Conservation (phyloP, 1,140 invertebrate species). For the Nylanderia fulva region DNA sequence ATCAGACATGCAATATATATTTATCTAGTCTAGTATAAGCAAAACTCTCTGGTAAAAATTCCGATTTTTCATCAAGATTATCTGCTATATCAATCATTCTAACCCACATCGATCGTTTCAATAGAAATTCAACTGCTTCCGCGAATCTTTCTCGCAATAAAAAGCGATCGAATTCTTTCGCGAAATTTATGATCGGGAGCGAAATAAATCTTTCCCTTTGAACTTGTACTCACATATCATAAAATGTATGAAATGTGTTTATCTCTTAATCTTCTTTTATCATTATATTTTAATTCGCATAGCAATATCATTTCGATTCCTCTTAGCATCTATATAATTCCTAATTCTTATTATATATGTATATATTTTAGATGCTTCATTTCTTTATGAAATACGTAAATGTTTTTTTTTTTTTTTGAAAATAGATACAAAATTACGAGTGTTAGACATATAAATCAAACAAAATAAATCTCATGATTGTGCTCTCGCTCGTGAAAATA, state of each 20-base stretch:
- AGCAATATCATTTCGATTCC: neutral
- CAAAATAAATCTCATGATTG: neutral
- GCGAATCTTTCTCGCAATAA: slow-evolving; percentile 13
- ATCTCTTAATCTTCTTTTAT: neutral
- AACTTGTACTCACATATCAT: slow-evolving; percentile 16
- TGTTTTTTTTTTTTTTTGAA: neutral
- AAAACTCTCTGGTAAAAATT: neutral
- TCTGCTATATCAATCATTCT: slow-evolving; percentile 27
- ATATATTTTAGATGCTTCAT: neutral
- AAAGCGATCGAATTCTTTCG: slow-evolving; percentile 21
- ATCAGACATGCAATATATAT: neutral
- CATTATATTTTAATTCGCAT: neutral
- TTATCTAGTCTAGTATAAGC: neutral
- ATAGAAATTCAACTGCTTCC: slow-evolving; percentile 35
- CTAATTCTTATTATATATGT: neutral
- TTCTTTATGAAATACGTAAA: neutral
- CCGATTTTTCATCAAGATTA: slow-evolving; percentile 29
- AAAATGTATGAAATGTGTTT: slow-evolving; percentile 35
- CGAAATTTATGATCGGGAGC: slow-evolving; percentile 36
- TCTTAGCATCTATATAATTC: neutral
- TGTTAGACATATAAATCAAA: neutral
- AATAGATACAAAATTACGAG: slow-evolving; percentile 18
- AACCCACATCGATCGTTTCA: slow-evolving; percentile 15
- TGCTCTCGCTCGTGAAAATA: neutral
- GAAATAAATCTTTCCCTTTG: slow-evolving; percentile 1